These are phyloP conservation scores for Cassiopea xamachana DNA, from an alignment of 30 jellyfish, hydroid and myxozoan genomes.

Conservation along the genomic window DNA sequence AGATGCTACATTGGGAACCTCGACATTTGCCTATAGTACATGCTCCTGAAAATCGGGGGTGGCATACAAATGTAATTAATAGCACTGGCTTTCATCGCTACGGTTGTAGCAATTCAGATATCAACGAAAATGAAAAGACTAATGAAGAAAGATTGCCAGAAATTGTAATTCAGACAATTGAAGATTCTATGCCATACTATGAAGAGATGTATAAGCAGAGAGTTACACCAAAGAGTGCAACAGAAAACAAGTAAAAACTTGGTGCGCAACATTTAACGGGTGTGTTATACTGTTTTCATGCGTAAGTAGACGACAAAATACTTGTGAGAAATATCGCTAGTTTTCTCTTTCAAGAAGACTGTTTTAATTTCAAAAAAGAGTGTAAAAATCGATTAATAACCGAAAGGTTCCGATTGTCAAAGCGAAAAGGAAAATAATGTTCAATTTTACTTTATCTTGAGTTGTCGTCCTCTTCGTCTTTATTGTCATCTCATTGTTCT, in stretches of 20 bases:
- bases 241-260: not conserved
- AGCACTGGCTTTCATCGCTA: slow-evolving; percentile 89
- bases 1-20: slow-evolving; percentile 95
- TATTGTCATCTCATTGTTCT: too few relatives aligned
- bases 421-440: too few relatives aligned
- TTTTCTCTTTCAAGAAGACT: too few relatives aligned
- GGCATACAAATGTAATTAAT: slow-evolving; percentile 92
- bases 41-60: slow-evolving; percentile 36
- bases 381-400: too few relatives aligned
- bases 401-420: too few relatives aligned
- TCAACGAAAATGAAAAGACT: slow-evolving; percentile 3
- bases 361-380: too few relatives aligned
- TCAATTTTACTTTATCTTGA: too few relatives aligned
- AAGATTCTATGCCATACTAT: slow-evolving; percentile 66
- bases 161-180: slow-evolving; percentile 73
- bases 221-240: slow-evolving; percentile 11
- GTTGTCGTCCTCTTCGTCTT: too few relatives aligned
- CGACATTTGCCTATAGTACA: slow-evolving; percentile 15
- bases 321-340: too few relatives aligned
- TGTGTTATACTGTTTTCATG: not conserved
- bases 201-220: slow-evolving; percentile 68
- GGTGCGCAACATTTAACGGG: not conserved
- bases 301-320: not conserved
- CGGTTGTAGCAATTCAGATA: slow-evolving; percentile 55
- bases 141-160: slow-evolving; percentile 57